phyloP scores from a whole-genome alignment of 2,888 invertebrate species.

The Zaprionus obscuricornis region DNA sequence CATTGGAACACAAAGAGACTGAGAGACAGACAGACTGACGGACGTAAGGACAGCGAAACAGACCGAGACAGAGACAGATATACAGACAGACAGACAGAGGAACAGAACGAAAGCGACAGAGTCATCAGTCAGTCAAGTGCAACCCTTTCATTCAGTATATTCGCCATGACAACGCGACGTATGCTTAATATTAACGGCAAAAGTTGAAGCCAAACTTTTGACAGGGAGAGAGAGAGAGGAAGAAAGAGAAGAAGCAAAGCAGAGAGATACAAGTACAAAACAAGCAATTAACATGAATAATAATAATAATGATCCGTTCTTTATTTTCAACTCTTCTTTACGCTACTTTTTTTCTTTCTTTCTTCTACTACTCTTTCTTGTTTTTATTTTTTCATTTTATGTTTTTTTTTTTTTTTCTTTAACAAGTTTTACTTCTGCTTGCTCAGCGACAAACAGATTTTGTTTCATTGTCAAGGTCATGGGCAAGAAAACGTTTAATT shows the following conservation, averaged over 20 bases:
- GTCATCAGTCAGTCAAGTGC: conserved; percentile 35
- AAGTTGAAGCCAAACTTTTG: conserved; percentile 25
- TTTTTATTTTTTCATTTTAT: too few species aligned
- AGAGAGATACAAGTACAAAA: conserved; percentile 51
- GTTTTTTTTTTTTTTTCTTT: too few species aligned
- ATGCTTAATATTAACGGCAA: conserved; percentile 56
- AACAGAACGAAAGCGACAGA: not conserved
- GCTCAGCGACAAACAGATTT: too few species aligned
- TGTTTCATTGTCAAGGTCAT: not conserved
- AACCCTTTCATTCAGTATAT: conserved; percentile 58
- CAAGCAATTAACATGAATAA: conserved; percentile 73
- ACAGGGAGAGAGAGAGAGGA: conserved; percentile 12
- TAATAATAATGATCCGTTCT: conserved; percentile 43
- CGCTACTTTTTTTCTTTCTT: not conserved
- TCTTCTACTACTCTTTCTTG: too few species aligned
- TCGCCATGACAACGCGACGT: conserved; percentile 64
- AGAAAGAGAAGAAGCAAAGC: too few species aligned
- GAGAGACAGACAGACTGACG: conserved; percentile 4
- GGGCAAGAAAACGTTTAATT: conserved; percentile 43
- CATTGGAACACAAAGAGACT: conserved; percentile 10
- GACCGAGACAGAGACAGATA: conserved; percentile 4
- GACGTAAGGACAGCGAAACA: conserved; percentile 1
- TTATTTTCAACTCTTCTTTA: not conserved
- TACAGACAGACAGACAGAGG: conserved; percentile 6
- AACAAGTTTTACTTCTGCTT: too few species aligned